phyloP scores from a whole-genome alignment of 35 echinoderm and acorn worm genomes.

The Ophiothrix spiculata region DNA sequence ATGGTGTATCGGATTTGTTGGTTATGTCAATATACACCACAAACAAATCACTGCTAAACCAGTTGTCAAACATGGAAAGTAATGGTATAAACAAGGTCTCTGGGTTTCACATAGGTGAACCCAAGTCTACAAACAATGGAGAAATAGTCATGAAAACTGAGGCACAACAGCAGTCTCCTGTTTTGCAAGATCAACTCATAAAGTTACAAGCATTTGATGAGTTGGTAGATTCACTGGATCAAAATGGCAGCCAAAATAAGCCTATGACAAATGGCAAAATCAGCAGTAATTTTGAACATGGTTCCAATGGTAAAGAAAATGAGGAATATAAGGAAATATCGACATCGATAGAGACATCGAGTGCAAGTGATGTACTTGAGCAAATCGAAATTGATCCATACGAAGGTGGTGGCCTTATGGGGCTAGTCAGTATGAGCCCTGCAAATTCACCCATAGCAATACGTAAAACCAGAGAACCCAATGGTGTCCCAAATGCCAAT shows the following conservation, averaged over 20 bases:
- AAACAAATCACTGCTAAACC: too few species aligned
- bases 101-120: background rate
- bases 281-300: background rate
- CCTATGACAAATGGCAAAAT: background rate
- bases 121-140: background rate
- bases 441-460: background rate
- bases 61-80: too few species aligned
- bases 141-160: background rate
- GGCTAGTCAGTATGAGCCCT: background rate
- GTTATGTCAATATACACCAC: too few species aligned
- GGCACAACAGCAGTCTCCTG: background rate
- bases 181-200: background rate
- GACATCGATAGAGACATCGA: background rate
- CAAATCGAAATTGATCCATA: background rate
- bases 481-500: background rate
- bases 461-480: background rate
- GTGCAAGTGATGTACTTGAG: background rate
- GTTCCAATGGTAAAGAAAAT: background rate
- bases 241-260: background rate
- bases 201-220: background rate
- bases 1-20: too few species aligned
- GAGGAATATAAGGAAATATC: too few species aligned
- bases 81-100: background rate
- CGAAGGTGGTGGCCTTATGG: background rate
- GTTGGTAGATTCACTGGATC: background rate